Percentiles rank a stretch among this genome's conserved stretches.
Conservation (phyloP, 2,888 invertebrate species). For the Leistus spinibarbis region DNA sequence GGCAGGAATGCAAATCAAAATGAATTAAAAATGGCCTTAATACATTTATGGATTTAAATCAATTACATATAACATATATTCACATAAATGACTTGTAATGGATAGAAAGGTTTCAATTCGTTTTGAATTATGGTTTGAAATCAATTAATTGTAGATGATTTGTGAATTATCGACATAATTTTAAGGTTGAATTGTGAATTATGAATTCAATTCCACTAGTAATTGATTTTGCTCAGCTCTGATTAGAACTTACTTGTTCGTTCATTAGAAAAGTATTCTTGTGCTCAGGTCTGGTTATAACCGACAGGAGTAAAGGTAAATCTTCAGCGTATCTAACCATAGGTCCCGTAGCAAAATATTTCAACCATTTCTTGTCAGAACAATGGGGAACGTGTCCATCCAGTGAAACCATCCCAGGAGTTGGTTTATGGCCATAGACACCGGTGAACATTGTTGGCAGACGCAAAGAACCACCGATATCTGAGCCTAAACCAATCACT, state of each 20-base stretch:
- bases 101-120: no score
- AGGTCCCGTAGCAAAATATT: constrained; percentile 82
- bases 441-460: constrained; percentile 91
- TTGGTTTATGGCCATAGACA: constrained; percentile 89
- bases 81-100: no score
- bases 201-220: no score
- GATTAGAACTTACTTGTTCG: constrained; percentile 59
- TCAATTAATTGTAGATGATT: no score
- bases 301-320: constrained; percentile 74
- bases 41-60: no score
- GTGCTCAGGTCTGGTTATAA: constrained; percentile 64
- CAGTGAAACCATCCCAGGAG: constrained; percentile 69
- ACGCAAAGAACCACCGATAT: constrained; percentile 88
- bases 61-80: no score
- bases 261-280: constrained; percentile 58
- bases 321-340: constrained; percentile 88
- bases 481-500: constrained; percentile 82
- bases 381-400: constrained; percentile 73
- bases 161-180: no score
- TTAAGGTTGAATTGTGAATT: no score
- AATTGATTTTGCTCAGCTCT: no score
- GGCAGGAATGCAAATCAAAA: no score
- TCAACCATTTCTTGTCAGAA: constrained; percentile 65
- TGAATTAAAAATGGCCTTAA: no score
- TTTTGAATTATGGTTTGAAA: no score